phyloP scores from a whole-genome alignment of 2,113 vertebrate genomes.

The Prunella himalayana region DNA sequence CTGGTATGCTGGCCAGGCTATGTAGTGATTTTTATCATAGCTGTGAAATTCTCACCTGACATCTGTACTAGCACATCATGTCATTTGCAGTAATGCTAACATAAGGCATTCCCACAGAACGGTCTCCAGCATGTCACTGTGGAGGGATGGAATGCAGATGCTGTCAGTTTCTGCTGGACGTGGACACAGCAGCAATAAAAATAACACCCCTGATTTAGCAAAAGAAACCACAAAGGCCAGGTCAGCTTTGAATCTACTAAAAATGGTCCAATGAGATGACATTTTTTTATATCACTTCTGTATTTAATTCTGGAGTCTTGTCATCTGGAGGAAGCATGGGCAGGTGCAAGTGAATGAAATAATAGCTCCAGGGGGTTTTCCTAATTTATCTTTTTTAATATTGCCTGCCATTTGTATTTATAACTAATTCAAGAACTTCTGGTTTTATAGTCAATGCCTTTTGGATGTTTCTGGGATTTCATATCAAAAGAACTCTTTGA shows the following conservation, averaged over 20 bases:
- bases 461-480: neutral
- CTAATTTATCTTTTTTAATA: neutral
- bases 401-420: neutral
- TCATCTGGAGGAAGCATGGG: neutral
- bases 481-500: neutral
- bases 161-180: neutral
- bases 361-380: neutral
- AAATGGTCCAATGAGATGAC: neutral
- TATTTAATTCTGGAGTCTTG: neutral
- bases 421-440: neutral
- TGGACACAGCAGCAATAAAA: neutral
- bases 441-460: neutral
- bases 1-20: constrained; percentile 2
- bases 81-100: neutral
- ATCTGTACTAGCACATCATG: neutral
- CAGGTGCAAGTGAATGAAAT: neutral
- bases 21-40: constrained; percentile 3
- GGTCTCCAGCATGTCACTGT: neutral
- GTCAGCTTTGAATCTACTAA: neutral
- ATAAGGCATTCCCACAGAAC: neutral
- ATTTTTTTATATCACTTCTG: neutral
- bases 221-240: neutral
- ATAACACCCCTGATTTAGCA: neutral
- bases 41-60: constrained; percentile 32
- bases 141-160: neutral